These are phyloP conservation scores for Saimiri boliviensis DNA, from an alignment of 2,113 vertebrate species.

Conservation along the genomic window DNA sequence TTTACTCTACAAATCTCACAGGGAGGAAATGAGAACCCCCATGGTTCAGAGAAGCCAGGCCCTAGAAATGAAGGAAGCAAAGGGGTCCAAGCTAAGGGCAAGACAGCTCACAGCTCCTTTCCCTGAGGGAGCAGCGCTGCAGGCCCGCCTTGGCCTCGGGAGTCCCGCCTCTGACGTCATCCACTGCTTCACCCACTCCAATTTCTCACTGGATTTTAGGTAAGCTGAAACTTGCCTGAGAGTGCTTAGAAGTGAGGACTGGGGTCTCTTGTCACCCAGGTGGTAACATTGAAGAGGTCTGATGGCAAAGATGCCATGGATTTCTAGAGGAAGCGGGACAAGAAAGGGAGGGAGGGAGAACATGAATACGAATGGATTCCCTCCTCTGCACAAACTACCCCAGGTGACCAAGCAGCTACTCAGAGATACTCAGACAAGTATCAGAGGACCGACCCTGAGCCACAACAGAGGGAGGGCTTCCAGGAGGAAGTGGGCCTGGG, in stretches of 20 bases:
- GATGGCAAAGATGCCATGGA: neutral
- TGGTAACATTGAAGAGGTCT: neutral
- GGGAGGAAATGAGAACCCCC: neutral
- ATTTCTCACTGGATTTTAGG: neutral
- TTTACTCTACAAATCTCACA: neutral
- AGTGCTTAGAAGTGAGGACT: neutral
- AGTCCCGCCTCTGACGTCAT: neutral
- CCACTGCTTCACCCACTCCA: neutral
- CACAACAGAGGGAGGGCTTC: neutral
- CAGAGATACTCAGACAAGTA: neutral
- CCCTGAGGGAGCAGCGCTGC: neutral
- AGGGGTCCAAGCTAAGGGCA: neutral
- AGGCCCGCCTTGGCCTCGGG: neutral
- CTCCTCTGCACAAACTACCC: neutral
- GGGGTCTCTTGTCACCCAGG: neutral
- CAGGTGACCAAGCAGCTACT: neutral
- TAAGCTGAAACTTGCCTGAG: neutral
- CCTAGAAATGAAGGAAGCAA: neutral
- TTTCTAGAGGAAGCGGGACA: neutral
- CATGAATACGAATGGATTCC: neutral
- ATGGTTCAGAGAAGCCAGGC: neutral
- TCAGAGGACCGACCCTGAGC: neutral
- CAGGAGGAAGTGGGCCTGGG: neutral
- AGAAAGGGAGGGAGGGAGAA: neutral
- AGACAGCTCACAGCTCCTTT: accelerated